Evolutionary conservation across 1,140 invertebrate species (phyloP), one percentile per base, ranked within the genome.

Genomic region (Macrotrachela quadricornifera): DNA sequence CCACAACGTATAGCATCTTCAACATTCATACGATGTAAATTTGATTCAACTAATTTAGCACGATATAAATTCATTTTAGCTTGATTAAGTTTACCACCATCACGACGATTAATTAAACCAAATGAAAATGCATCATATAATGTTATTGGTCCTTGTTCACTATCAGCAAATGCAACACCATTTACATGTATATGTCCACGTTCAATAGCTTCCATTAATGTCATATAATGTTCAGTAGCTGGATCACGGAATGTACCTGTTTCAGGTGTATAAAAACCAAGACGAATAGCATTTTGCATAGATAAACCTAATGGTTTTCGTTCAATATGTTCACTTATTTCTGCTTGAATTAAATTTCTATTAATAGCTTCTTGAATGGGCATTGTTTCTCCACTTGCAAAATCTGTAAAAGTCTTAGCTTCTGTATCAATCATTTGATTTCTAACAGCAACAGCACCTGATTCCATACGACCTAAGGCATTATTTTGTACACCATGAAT

Each of bases 1-100:
- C 82, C 79, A 68, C 81, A 78, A 41, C 82, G 78, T 46, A 91
- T 69, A 46, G 82, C 81, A 74, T 91, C 83, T 66, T 85, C 80
- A 39, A 92, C 50, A 56, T 69, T 69, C 48, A 66, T 49, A 15
- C 44, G 42, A 45, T 53, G 46, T 30, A 53, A 37, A 42, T 53
- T 53, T 16, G 45, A 44, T 42, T 53, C 51, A 38, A 53, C 51
- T 42, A 53, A 41, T 41, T 43, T 40, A 15, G 30, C 51, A 6
- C 40, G 46, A 36, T 46, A 53, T 44, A 53, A 46, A 17, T n/a
- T 42, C 2, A 53, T 15, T 18, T 46, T n/a, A 12, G 14, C 36
- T 14, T 44, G 21, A 44, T 54, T 44, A 12, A 54, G 38, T 14
- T 37, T 44, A 16, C 53, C 53, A 9, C 17, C 48, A 42, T 42